Percentiles rank a stretch among this genome's conserved stretches.
Evolutionary conservation across 2,888 invertebrate genomes (phyloP).

Genomic region (Mesorhabditis spiculigera): DNA sequence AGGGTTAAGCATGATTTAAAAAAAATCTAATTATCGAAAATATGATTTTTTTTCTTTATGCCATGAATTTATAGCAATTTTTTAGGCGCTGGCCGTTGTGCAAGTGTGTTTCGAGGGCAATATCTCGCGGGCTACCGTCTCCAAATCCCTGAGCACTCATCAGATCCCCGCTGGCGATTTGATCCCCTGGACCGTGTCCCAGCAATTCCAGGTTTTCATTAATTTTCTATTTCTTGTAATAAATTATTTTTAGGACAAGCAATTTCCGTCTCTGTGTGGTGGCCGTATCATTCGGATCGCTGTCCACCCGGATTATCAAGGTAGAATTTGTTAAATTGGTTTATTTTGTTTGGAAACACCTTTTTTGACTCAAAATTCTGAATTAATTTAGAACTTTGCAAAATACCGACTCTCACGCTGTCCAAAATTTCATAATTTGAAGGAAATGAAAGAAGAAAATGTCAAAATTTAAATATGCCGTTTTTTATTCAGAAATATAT

Average conservation of each 20-base stretch:
- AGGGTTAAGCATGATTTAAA: no score
- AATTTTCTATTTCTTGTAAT: neutral
- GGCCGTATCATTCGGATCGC: conserved; percentile 91
- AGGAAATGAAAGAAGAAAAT: no score
- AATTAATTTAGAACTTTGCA: no score
- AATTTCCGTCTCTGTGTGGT: conserved; percentile 84
- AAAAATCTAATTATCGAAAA: neutral
- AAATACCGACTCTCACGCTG: no score
- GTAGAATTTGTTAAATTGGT: no score
- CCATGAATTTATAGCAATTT: neutral
- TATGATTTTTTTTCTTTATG: conserved; percentile 1
- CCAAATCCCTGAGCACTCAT: conserved; percentile 78
- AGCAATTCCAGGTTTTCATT: conserved; percentile 67
- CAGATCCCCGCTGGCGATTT: conserved; percentile 90
- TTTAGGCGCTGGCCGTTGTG: conserved; percentile 48
- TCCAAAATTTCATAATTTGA: no score
- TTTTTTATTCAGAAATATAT: no score
- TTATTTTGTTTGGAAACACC: no score
- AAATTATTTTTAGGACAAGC: conserved; percentile 76
- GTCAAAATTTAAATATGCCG: no score
- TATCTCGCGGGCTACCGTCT: conserved; percentile 70
- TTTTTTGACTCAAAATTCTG: no score
- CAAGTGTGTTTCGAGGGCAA: conserved; percentile 71
- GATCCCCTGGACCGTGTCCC: conserved; percentile 96
- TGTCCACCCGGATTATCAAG: conserved; percentile 92